A percentile compares a stretch with the other conserved stretches of the same genome.
phyloP scores from a whole-genome alignment of 2,797 vertebrate species.

The Hirundo rustica region DNA sequence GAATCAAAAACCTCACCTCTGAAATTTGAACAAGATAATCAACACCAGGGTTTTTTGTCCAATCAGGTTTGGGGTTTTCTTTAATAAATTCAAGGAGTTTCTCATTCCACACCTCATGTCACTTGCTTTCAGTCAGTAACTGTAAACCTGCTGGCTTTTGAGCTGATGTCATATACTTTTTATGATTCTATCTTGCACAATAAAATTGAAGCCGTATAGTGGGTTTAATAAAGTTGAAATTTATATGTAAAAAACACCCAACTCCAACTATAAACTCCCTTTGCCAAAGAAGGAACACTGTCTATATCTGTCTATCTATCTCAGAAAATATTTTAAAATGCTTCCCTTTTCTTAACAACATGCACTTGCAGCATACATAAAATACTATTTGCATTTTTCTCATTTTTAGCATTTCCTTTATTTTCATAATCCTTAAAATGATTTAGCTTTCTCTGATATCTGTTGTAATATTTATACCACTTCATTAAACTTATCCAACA shows the following conservation, averaged over 20 bases:
- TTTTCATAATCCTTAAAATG: not conserved
- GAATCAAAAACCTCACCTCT: not conserved
- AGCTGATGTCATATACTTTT: not conserved
- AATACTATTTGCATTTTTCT: not conserved
- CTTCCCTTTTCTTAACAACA: not conserved
- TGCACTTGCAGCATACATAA: not conserved
- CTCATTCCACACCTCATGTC: not conserved
- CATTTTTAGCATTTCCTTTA: not conserved
- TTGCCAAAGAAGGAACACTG: not conserved
- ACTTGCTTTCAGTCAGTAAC: not conserved
- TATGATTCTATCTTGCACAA: not conserved
- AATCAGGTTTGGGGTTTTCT: not conserved
- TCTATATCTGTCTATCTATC: too few species aligned
- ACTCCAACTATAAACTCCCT: not conserved
- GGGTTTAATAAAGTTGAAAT: not conserved
- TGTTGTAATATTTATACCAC: not conserved
- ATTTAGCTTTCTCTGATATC: not conserved
- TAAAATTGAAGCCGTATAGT: not conserved
- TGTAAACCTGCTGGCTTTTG: not conserved
- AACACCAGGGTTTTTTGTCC: not conserved
- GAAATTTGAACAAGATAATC: not conserved
- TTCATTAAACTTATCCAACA: not conserved
- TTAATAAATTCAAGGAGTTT: not conserved
- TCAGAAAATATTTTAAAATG: not conserved
- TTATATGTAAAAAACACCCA: rapidly evolving